Base-by-base conservation (phyloP, 2,888 invertebrate species). In the Agriopis aurantiaria region DNA sequence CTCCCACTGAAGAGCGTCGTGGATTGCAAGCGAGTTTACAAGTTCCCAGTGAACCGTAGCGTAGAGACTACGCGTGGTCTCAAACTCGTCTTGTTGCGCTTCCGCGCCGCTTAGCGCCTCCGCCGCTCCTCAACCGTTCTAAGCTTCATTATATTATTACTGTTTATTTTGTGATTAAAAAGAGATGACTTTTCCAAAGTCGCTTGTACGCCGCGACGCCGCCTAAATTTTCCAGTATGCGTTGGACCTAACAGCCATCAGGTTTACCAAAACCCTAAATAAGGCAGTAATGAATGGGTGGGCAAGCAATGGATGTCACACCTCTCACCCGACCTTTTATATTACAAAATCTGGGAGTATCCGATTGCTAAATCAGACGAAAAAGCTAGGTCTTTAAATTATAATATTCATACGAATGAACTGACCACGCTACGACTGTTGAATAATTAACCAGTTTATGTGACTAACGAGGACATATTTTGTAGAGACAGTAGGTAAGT, bases 381-480 rank as follows among this genome's bases (percentile, higher is more conserved):
- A 73, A 68, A 66, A 69, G 68, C 72, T 73, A 69, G 72, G 58
- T 68, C 60, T 71, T 57, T 71, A 64, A 70, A 71, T 73, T 60
- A 12, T 48, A 40, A 60, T 75, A 77, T 77, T 74, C 69, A 75
- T 64, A 55, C 65, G 61, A 55, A 56, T 65, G 65, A 46, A 53
- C 63, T 49, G 68, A 73, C 69, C 64, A 65, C 59, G 65, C 52
- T 62, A 55, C 69, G 48, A 65, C 71, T 71, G 65, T 76, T 78
- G 76, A 76, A 75, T 78, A 78, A 75, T 75, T 75, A 75, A 78
- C 74, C 75, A 71, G 77, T 72, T 73, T 72, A 63, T 53, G 14
- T 61, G 33, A 52, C 46, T 46, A 45, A 14, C 48, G 55, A 43
- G 33, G 11, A 11, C 23, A 63, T 2, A 41, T 60, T 55, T 55